Evolutionary conservation across 2,797 vertebrate species (phyloP).

Genomic region (Silurus aristotelis): DNA sequence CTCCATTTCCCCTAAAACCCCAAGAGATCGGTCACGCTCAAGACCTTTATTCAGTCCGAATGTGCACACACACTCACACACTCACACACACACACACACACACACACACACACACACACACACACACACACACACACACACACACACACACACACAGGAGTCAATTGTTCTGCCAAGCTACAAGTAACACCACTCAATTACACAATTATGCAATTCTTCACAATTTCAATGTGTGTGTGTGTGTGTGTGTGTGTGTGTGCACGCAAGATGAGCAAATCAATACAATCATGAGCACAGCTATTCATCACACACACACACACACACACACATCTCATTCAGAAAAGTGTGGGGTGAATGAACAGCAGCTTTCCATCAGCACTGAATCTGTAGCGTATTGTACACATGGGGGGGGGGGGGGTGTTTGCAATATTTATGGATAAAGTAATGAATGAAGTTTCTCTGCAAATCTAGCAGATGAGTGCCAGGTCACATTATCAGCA

Average conservation of each 20-base stretch:
- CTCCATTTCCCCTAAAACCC: constrained; percentile 38
- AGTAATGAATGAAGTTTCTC: too few species aligned
- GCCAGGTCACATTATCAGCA: too few species aligned
- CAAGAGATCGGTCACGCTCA: constrained; percentile 51
- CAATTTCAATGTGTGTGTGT: constrained; percentile 36
- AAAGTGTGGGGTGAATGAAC: constrained; percentile 7
- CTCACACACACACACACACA: constrained; percentile 20
- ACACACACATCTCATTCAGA: neutral
- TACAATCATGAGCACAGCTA: constrained; percentile 9
- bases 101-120: constrained; percentile 16
- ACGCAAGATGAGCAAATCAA: constrained; percentile 12
- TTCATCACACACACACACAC: neutral
- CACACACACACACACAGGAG: constrained; percentile 22
- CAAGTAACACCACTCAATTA: constrained; percentile 58
- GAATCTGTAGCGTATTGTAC: constrained; percentile 3
- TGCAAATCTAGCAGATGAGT: too few species aligned
- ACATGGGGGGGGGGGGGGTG: too few species aligned
- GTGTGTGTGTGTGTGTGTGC: constrained; percentile 43
- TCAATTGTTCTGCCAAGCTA: constrained; percentile 53
- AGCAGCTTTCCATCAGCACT: neutral
- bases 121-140: constrained; percentile 20
- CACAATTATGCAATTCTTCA: constrained; percentile 54
- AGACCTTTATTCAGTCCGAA: constrained; percentile 52
- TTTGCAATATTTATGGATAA: too few species aligned
- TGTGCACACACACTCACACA: constrained; percentile 26